These are phyloP conservation scores for Orthosia gothica DNA, from an alignment of 2,888 invertebrate species.

Conservation along the genomic window DNA sequence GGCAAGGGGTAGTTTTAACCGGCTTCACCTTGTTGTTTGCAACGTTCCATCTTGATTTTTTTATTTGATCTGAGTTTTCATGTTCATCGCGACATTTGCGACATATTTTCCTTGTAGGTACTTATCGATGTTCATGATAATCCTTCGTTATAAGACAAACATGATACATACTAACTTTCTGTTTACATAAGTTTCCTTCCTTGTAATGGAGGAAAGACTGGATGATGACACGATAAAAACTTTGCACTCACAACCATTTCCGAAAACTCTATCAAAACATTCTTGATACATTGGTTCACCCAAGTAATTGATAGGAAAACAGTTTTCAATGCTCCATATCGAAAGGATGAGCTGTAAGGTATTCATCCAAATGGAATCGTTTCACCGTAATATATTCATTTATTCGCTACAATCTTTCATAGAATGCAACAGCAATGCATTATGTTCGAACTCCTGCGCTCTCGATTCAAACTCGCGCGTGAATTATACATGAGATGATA, in stretches of 20 bases:
- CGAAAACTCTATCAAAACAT: conserved; percentile 29
- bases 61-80: neutral
- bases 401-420: conserved; percentile 80
- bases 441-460: conserved; percentile 75
- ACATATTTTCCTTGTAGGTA: conserved; percentile 12
- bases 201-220: neutral
- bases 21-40: too few relatives aligned
- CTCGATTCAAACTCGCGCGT: conserved; percentile 82
- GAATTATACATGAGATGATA: conserved; percentile 89
- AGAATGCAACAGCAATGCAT: conserved; percentile 82
- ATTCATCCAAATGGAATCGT: conserved; percentile 54
- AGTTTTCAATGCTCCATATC: conserved; percentile 12
- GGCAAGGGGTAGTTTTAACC: too few relatives aligned
- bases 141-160: neutral
- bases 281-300: conserved; percentile 34
- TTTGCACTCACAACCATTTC: conserved; percentile 24
- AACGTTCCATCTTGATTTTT: too few relatives aligned
- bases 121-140: conserved; percentile 20
- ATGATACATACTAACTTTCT: conserved; percentile 18
- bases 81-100: neutral
- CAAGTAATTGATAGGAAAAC: conserved; percentile 50
- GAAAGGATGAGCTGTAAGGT: conserved; percentile 30
- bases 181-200: neutral
- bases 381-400: conserved; percentile 79
- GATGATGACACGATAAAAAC: conserved; percentile 38